phyloP scores from a whole-genome alignment of 1,140 invertebrate genomes.

The Phymorhynchus buccinoides region DNA sequence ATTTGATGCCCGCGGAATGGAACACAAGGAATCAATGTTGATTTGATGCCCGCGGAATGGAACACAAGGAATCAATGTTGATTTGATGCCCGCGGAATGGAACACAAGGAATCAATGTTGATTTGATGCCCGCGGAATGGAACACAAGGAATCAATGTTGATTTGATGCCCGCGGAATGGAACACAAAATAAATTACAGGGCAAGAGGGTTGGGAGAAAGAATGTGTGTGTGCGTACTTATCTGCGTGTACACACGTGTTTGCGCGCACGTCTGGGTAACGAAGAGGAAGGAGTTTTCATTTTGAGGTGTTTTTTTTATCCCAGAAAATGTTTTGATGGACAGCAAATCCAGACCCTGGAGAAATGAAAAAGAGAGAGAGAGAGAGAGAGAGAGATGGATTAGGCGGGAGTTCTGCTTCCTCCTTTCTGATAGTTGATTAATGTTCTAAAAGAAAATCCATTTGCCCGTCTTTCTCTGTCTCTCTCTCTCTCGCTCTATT shows the following conservation, averaged over 20 bases:
- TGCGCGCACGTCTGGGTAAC: not conserved
- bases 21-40: too few species aligned
- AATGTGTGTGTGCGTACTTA: not conserved
- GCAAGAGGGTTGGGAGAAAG: not conserved
- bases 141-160: too few species aligned
- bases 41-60: too few species aligned
- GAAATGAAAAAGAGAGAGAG: slow-evolving; percentile 14
- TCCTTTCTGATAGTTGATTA: slow-evolving; percentile 24
- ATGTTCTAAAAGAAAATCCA: slow-evolving; percentile 27
- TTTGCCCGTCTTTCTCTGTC: too few species aligned
- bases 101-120: too few species aligned
- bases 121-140: too few species aligned
- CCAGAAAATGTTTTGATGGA: not conserved
- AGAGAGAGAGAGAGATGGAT: not conserved
- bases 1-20: too few species aligned
- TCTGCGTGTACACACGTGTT: not conserved
- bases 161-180: not conserved
- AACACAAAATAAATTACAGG: not conserved
- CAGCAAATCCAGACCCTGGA: not conserved
- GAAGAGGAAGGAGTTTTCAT: not conserved
- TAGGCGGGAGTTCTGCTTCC: not conserved
- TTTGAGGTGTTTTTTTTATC: not conserved
- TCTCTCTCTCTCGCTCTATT: too few species aligned
- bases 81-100: too few species aligned
- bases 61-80: too few species aligned